Evolutionary conservation across 2,113 vertebrate species (phyloP), one percentile per base, ranked within the genome.

Genomic region (Mormoops blainvillei): DNA sequence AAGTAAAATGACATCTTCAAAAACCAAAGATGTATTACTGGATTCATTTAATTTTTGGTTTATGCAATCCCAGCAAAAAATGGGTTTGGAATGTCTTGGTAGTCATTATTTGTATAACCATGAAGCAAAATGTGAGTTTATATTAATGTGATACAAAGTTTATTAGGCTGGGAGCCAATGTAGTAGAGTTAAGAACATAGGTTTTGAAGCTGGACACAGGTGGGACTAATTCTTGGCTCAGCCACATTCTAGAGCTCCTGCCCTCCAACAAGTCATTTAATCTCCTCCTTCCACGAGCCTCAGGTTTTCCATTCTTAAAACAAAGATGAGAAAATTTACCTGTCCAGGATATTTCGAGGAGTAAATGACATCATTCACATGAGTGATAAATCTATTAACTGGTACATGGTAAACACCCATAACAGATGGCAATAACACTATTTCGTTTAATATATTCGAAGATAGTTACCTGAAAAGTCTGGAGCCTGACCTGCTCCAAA

Each of bases 401-500:
- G 26, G 45, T 65, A 85, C 7, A 56, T 28, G 16, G 54, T 36
- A 89, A 91, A 61, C 24, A 74, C 24, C 63, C 65, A 41, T n/a
- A 48, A 84, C 19, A 82, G 28, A 78, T 7, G 24, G 9, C 13
- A 78, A 87, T 28, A 45, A 43, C 67, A 67, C 14, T 87, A n/a
- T 63, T 89, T 80, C 80, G 26, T 26, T 67, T 80, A 84, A 87
- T 50, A 73, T 28, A 78, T 26, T 70, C 80, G 11, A 88, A 96
- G 15, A 84, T 3, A 90, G 33, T 93, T 88, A 80, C 22, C 48
- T 88, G 54, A 86, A 54, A 94, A 56, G 16, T 76, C 26, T 68
- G 36, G 50, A 91, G n/a, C 15, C 85, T 94, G 28, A 96, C 31
- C 12, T 83, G 24, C 78, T 83, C 33, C 80, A 89, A 96, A 96